A percentile compares a stretch with the other conserved stretches of the same genome.
Evolutionary conservation across 2,113 vertebrate species (phyloP).

Genomic region (Pithys albifrons): DNA sequence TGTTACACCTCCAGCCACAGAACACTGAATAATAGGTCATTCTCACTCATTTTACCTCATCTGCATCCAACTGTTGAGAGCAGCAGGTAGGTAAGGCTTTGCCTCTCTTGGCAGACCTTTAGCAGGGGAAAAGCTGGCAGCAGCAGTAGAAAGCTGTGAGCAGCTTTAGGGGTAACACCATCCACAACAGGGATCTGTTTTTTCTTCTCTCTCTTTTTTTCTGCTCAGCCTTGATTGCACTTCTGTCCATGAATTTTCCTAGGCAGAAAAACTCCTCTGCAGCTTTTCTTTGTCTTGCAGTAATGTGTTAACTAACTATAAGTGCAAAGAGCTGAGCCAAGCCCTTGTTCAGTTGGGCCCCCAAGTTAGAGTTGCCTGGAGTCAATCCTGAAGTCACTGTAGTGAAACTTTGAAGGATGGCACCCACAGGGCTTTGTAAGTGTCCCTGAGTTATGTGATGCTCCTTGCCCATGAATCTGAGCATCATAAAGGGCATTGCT

Average conservation of each 20-base stretch:
- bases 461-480: conserved; percentile 51
- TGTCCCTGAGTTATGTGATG: conserved; percentile 36
- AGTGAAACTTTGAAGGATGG: conserved; percentile 38
- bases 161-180: background rate
- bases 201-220: background rate
- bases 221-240: background rate
- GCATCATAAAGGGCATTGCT: conserved; percentile 35
- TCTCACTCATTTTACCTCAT: background rate
- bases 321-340: background rate
- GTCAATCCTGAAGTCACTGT: background rate
- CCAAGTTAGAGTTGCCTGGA: background rate
- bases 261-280: background rate
- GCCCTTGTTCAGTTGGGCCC: background rate
- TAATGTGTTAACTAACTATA: background rate
- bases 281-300: background rate
- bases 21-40: no score
- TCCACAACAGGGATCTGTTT: background rate
- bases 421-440: conserved; percentile 33
- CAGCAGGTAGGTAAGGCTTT: fast-evolving
- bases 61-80: background rate
- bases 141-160: background rate
- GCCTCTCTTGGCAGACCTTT: background rate
- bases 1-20: background rate
- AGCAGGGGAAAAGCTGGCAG: background rate
- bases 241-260: background rate